Evolutionary conservation across 2,888 invertebrate species (phyloP), one percentile per base, ranked within the genome.

Genomic region (Torymus tubicola): DNA sequence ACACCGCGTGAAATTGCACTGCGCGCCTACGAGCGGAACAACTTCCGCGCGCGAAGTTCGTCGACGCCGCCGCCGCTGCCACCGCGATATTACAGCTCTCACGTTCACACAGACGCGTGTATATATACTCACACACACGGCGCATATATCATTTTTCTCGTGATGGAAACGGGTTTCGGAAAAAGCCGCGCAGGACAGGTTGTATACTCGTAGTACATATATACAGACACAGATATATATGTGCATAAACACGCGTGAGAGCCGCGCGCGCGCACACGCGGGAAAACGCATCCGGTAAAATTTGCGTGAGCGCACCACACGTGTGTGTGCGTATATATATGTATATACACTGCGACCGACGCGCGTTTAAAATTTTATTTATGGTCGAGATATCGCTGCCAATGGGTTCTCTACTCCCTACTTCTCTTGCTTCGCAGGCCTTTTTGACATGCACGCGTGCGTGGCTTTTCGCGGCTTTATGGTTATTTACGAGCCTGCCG

Each of bases 91-190:
- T 42, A 42, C 42, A 42, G 42, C n/a, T 60, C 12, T 58, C 10
- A 16, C 50, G 14, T 52, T 16, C 42, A 61, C 53, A 60, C 21
- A 50, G 8, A 8, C n/a, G 24, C 58, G n/a, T 24, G 2, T 24
- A 12, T 53, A 50, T 42, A 5, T 42, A 31, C 4, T 2, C 24
- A 50, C 24, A 14, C 42, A n/a, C 31, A 21, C 24, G 60, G 31
- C 24, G 60, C 60, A 60, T 21, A 50, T n/a, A 67, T 67, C 57
- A 57, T 24, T 63, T 72, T 72, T 63, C 64, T 55, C 31, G 5
- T 18, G 53, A 24, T 61, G 55, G 14, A 70, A 78, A 78, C 78
- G 68, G 72, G 78, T 78, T 78, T 78, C n/a, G 72, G 61, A 73
- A 73, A 68, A 79, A 68, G 73, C 58, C 78, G 42, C 16, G 70